Percentiles rank a stretch among this genome's conserved stretches.
phyloP scores from a whole-genome alignment of 2,113 vertebrate species.

The Thalassoma bifasciatum region DNA sequence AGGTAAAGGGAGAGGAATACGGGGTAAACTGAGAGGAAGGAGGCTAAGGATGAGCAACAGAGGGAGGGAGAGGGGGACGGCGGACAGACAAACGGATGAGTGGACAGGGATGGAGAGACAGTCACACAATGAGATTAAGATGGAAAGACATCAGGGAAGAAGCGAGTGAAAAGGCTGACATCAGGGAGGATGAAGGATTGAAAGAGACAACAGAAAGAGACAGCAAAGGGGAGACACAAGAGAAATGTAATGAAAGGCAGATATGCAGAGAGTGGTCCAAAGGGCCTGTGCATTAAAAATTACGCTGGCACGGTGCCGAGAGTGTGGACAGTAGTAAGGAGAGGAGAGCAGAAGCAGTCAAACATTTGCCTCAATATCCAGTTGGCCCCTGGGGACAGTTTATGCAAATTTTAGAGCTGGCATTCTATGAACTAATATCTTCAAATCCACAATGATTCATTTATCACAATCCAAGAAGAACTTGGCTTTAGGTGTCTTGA shows the following conservation, averaged over 20 bases:
- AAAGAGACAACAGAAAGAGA: constrained; percentile 1
- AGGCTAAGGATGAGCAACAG: constrained; percentile 3
- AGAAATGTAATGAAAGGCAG: constrained; percentile 33
- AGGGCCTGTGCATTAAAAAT: constrained; percentile 54
- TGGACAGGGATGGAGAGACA: constrained; percentile 32
- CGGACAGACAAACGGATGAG: constrained; percentile 32
- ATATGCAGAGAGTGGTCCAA: constrained; percentile 28
- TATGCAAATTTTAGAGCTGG: constrained; percentile 66
- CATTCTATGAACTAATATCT: constrained; percentile 66
- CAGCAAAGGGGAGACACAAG: constrained; percentile 11
- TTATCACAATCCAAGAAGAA: constrained; percentile 68
- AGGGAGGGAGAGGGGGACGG: neutral
- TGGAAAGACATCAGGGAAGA: constrained; percentile 26
- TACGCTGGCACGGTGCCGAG: constrained; percentile 51
- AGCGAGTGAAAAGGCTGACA: constrained; percentile 30
- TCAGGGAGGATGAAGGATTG: constrained; percentile 30
- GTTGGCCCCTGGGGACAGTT: constrained; percentile 70
- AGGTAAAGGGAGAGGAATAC: constrained; percentile 30
- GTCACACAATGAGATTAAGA: constrained; percentile 55
- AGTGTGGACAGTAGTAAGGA: constrained; percentile 41
- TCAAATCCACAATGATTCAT: constrained; percentile 71
- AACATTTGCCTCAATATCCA: constrained; percentile 71
- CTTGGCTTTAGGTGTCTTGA: constrained; percentile 68
- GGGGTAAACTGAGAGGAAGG: constrained; percentile 2
- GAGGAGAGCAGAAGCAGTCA: constrained; percentile 42